These are phyloP conservation scores for Synergus umbraculus DNA, from an alignment of 2,888 invertebrate species.

Conservation along the genomic window DNA sequence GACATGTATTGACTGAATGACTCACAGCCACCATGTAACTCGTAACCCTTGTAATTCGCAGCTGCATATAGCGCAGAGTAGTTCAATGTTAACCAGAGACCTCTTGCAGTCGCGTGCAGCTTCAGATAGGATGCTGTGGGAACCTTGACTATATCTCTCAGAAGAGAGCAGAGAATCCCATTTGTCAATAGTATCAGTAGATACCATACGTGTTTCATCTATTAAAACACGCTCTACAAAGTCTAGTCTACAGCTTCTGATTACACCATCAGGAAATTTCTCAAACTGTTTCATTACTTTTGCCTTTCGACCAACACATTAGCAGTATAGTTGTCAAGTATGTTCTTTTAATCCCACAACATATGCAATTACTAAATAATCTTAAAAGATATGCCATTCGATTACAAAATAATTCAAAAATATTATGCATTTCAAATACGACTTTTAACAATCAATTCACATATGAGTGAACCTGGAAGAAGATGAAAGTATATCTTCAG, in stretches of 20 bases:
- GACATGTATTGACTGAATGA: slow-evolving; percentile 8
- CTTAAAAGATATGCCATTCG: not conserved
- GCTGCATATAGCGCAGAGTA: slow-evolving; percentile 20
- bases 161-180: slow-evolving; percentile 36
- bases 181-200: slow-evolving; percentile 37
- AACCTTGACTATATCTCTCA: slow-evolving; percentile 25
- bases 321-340: not conserved
- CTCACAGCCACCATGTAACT: slow-evolving; percentile 22
- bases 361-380: not conserved
- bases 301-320: not conserved
- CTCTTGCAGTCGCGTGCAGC: slow-evolving; percentile 29
- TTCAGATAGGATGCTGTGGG: slow-evolving; percentile 35
- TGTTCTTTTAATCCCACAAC: not conserved
- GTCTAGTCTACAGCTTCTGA: slow-evolving; percentile 5
- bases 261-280: not conserved
- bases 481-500: not conserved
- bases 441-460: not conserved
- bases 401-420: too few relatives aligned
- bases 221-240: slow-evolving; percentile 23
- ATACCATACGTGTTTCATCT: slow-evolving; percentile 32
- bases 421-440: not conserved
- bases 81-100: slow-evolving; percentile 38
- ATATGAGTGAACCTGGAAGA: not conserved
- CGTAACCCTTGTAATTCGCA: slow-evolving; percentile 24
- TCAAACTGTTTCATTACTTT: not conserved